Percentiles rank a stretch among this genome's conserved stretches.
These are phyloP conservation scores for Oreochromis tanganicae DNA, from an alignment of 2,113 vertebrate genomes.

Conservation along the genomic window DNA sequence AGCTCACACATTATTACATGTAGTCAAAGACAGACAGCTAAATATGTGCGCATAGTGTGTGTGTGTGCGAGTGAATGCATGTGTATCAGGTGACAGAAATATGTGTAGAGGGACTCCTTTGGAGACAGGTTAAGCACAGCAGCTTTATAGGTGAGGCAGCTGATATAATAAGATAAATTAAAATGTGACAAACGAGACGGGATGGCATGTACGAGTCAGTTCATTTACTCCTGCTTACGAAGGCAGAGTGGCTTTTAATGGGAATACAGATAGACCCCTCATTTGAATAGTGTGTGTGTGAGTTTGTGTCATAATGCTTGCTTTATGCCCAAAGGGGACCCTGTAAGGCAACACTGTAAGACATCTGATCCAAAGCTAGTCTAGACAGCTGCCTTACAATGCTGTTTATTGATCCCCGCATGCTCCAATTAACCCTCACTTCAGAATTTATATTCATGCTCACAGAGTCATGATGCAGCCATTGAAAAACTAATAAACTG, in stretches of 20 bases:
- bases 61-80: neutral
- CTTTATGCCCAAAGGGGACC: conserved; percentile 14
- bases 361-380: conserved; percentile 48
- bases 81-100: conserved; percentile 11
- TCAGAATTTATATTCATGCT: conserved; percentile 33
- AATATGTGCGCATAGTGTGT: neutral
- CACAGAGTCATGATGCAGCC: conserved; percentile 20
- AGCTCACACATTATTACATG: conserved; percentile 23
- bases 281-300: neutral
- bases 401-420: conserved; percentile 38
- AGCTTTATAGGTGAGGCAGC: conserved; percentile 48
- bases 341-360: conserved; percentile 37
- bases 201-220: neutral
- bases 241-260: conserved; percentile 46
- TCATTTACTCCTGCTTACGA: conserved; percentile 28
- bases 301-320: conserved; percentile 16
- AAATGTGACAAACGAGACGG: conserved; percentile 19
- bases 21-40: neutral
- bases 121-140: conserved; percentile 8
- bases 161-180: conserved; percentile 27
- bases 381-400: conserved; percentile 50
- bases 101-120: conserved; percentile 29
- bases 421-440: conserved; percentile 44
- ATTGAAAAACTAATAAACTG: conserved; percentile 22
- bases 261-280: conserved; percentile 24